Evolutionary conservation across 1,140 invertebrate species (phyloP), one percentile per base, ranked within the genome.

Genomic region (Lepeophtheirus salmonis): DNA sequence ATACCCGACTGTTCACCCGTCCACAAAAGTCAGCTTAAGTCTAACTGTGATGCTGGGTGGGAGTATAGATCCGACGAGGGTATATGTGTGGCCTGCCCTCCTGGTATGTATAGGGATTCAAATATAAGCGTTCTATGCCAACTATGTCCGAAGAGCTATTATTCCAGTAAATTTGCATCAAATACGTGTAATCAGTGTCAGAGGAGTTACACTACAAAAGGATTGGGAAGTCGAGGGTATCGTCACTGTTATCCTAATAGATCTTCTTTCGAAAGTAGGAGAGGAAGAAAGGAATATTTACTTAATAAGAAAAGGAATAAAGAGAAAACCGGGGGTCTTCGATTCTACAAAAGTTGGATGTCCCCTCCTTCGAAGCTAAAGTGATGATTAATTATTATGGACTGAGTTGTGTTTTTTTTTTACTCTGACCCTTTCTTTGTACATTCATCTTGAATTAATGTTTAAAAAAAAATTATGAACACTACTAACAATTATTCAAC

Each of bases 1-100:
- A 61, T 61, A 21, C 59, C 59, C 2, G 59, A 61, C 23, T 61
- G 59, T 20, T 54, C 50, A 10, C 59, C 59, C 4, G 21, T 26
- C 14, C 12, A 53, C 16, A 14, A 2, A 17, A 18, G 18, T 12
- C 2, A 12, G 18, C 12, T 1, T 2, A 18, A 1, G 16, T 13
- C 4, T n/a, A 18, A 20, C 18, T 61, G 59, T 53, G 48, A 54
- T 2, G 20, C 48, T 17, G 59, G 59, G 13, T 56, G 49, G 59
- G 59, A 61, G 50, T 16, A 10, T 17, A 3, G 56, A 14, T 20
- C 18, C 20, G 25, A 61, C 3, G 17, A 56, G 24, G n/a, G n/a
- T 41, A 41, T 41, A 6, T 61, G 59, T 30, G 21, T 61, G 12
- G 59, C 50, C 1, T 61, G 59, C 21, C 59, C 59, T 1, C 59